phyloP scores from a whole-genome alignment of 2,888 invertebrate genomes.

The Tortrix viridana region DNA sequence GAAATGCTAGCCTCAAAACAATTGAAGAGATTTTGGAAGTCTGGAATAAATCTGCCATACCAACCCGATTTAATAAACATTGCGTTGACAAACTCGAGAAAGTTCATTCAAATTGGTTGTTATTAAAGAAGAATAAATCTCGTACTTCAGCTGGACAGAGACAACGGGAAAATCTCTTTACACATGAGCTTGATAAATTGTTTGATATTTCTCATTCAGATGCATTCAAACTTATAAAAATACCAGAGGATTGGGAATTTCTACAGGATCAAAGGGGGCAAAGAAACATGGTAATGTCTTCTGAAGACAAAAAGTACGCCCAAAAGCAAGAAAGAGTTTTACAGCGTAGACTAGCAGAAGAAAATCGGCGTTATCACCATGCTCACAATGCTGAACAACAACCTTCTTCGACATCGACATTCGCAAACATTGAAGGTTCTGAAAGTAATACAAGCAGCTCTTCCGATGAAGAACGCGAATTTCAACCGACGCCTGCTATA shows the following conservation, averaged over 20 bases:
- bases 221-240: neutral
- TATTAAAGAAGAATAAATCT: neutral
- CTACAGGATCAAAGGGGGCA: conserved; percentile 1
- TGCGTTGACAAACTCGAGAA: conserved; percentile 1
- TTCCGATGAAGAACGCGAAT: too few species aligned
- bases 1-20: too few species aligned
- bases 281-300: neutral
- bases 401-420: too few species aligned
- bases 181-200: neutral
- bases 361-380: too few species aligned
- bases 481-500: too few species aligned
- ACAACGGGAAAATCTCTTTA: neutral
- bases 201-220: neutral
- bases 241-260: neutral
- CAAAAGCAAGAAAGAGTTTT: neutral
- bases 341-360: neutral
- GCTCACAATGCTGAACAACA: too few species aligned
- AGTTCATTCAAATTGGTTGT: neutral
- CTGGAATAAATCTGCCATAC: too few species aligned
- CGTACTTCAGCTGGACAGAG: conserved; percentile 2
- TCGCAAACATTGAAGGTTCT: too few species aligned
- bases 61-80: too few species aligned
- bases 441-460: too few species aligned
- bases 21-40: too few species aligned
- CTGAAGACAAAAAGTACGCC: neutral